Conservation (phyloP, 2,888 invertebrate species). For the Piscicola geometra region DNA sequence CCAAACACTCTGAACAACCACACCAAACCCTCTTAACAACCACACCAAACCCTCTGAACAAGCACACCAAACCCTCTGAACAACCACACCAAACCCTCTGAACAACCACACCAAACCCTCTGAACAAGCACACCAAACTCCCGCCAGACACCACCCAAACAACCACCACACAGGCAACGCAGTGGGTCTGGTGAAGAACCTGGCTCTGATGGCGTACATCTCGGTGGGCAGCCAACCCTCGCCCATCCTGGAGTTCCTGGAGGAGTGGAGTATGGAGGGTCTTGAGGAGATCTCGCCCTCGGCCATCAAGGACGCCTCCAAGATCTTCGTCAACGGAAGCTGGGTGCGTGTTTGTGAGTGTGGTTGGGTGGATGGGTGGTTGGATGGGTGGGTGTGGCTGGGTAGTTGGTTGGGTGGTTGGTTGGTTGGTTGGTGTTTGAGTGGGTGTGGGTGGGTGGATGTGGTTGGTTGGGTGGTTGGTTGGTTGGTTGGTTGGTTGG, state of each 20-base stretch:
- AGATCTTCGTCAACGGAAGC: slow-evolving; percentile 99
- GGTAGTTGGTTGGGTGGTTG: background rate
- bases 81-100: too few relatives aligned
- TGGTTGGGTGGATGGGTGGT: background rate
- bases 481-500: background rate
- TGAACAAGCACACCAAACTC: too few relatives aligned
- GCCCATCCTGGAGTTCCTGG: slow-evolving; percentile 98
- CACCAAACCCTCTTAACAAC: background rate
- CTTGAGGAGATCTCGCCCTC: slow-evolving; percentile 98
- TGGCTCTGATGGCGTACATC: slow-evolving; percentile 98
- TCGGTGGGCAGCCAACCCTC: slow-evolving; percentile 98
- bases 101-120: too few relatives aligned
- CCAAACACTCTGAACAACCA: background rate
- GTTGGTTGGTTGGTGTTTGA: too few relatives aligned
- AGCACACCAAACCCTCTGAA: too few relatives aligned
- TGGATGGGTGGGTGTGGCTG: background rate
- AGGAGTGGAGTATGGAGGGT: slow-evolving; percentile 99
- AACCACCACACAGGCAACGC: slow-evolving; percentile 55
- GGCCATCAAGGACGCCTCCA: slow-evolving; percentile 96
- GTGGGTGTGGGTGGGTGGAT: background rate
- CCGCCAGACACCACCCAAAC: background rate
- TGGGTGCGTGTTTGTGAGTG: slow-evolving; percentile 65
- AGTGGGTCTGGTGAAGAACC: slow-evolving; percentile 89
- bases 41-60: too few relatives aligned
- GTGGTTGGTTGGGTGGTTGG: background rate